Evolutionary conservation across 2,888 invertebrate genomes (phyloP), one percentile per base, ranked within the genome.

Genomic region (Resseliella maxima): DNA sequence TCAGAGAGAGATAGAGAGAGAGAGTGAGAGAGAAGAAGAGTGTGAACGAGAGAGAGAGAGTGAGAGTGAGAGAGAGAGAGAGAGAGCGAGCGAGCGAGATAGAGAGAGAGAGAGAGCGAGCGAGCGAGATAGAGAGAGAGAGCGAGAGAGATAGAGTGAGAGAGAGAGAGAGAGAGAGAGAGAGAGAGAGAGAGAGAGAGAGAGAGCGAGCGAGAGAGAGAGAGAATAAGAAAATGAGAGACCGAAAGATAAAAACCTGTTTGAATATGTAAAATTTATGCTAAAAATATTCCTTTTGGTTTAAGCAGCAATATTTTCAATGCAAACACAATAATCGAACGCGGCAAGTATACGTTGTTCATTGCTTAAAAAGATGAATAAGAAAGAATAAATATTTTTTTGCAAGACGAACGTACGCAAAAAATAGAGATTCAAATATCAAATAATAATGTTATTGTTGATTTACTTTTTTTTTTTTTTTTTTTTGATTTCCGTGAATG

Each of bases 221-320:
- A 18, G 18, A 50, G 18, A 50, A 50, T 15, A 50, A 41, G 41
- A 41, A 12, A 41, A 50, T 18, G 46, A n/a, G n/a, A n/a, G n/a
- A n/a, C n/a, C 41, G 5, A 41, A 41, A 41, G 6, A 41, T 8
- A 41, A 24, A 59, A 72, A 72, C 35, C 72, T 72, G 72, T 35
- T 72, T 72, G 72, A 72, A 72, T 72, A 72, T 72, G 72, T 72
- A 31, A 72, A 72, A 72, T 72, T 27, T 72, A 72, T 72, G 72
- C 35, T 72, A 72, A 72, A 72, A 72, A 72, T 72, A 72, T 72
- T 72, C 35, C 15, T 72, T 72, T 31, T 72, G 27, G 72, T 12
- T 31, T 72, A 31, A 72, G 27, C 31, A 31, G 31, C 31, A 12
- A 31, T 31, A 72, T 31, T 72, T 31, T 1, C 5, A 15, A 35